These are phyloP conservation scores for Cephalopterus ornatus DNA, from an alignment of 2,113 vertebrate genomes.

Conservation along the genomic window DNA sequence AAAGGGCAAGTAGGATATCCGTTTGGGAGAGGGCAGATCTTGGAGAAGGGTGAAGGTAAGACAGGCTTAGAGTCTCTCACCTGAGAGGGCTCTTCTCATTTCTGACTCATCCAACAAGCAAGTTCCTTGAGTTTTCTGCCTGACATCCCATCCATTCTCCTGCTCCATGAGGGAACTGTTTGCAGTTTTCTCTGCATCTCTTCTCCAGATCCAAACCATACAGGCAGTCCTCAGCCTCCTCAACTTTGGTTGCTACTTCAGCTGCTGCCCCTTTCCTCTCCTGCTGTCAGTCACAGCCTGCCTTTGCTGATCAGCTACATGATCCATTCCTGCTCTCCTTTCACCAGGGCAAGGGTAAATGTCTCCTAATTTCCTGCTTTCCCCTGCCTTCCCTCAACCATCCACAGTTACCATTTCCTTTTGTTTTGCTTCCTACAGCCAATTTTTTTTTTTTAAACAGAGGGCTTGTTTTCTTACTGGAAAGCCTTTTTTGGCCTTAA, in stretches of 20 bases:
- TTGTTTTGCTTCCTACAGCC: background rate
- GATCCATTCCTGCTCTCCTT: background rate
- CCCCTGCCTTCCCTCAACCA: background rate
- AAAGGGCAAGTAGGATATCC: background rate
- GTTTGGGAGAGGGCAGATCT: background rate
- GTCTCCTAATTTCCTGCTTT: background rate
- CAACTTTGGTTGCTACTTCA: background rate
- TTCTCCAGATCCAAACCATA: accelerated
- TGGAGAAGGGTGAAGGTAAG: background rate
- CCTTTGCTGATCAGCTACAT: background rate
- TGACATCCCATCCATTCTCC: background rate
- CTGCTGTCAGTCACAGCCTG: background rate
- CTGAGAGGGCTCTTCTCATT: background rate
- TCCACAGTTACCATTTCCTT: background rate
- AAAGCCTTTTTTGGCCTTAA: background rate
- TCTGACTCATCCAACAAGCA: background rate
- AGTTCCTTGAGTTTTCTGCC: background rate
- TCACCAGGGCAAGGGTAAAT: background rate
- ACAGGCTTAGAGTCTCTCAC: background rate
- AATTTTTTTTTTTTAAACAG: accelerated
- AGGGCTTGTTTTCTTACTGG: background rate
- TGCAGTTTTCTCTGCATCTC: background rate
- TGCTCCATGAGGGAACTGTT: accelerated
- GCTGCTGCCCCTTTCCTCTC: background rate
- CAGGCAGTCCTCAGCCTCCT: background rate